Percentiles rank a stretch among this genome's conserved stretches.
phyloP scores from a whole-genome alignment of 2,113 vertebrate species.

The Propithecus coquereli region DNA sequence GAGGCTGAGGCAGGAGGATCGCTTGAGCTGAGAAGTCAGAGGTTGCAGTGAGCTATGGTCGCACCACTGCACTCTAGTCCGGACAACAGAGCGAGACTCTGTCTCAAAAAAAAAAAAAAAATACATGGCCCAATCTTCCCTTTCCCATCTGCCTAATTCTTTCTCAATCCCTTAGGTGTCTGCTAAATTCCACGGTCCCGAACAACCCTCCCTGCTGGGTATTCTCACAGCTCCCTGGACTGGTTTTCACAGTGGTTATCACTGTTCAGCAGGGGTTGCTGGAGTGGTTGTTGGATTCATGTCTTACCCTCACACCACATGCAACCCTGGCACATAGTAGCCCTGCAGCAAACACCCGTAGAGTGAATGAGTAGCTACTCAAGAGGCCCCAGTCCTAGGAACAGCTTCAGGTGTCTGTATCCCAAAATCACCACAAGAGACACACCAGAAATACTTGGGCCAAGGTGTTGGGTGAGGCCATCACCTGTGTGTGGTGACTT shows the following conservation, averaged over 20 bases:
- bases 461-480: neutral
- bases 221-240: neutral
- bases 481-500: neutral
- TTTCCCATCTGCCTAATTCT: neutral
- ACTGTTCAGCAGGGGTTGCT: neutral
- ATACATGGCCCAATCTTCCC: neutral
- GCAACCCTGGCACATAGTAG: neutral
- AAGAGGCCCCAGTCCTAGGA: neutral
- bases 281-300: neutral
- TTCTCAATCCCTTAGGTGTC: neutral
- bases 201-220: neutral
- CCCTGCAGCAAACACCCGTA: neutral
- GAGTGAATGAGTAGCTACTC: neutral
- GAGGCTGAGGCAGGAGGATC: too few species aligned
- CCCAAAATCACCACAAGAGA: neutral
- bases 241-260: neutral
- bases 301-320: fast-evolving
- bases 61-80: too few species aligned
- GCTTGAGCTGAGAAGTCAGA: too few species aligned
- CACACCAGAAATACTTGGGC: neutral
- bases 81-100: too few species aligned
- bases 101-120: too few species aligned
- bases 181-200: neutral
- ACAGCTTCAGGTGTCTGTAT: neutral
- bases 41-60: too few species aligned